Percentiles rank a stretch among this genome's conserved stretches.
phyloP scores from a whole-genome alignment of 2,888 invertebrate genomes.

The Scaptodrosophila latifasciaeformis region DNA sequence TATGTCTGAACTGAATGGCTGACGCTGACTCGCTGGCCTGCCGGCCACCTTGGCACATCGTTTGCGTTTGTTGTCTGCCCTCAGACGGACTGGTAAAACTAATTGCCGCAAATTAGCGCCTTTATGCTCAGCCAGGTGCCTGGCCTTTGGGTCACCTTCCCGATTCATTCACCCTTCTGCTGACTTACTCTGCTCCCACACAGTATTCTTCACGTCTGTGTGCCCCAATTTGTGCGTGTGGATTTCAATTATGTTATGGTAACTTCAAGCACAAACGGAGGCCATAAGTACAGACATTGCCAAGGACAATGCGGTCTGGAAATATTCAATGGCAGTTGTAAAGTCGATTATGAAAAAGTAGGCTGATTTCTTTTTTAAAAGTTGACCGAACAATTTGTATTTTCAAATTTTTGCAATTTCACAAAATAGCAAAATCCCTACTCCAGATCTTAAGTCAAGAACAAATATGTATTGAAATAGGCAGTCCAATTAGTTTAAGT shows the following conservation, averaged over 20 bases:
- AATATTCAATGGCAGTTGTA: no score
- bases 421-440: no score
- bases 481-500: no score
- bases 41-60: conserved; percentile 23
- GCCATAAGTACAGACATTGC: no score
- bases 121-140: conserved; percentile 42
- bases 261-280: background rate
- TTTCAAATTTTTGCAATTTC: no score
- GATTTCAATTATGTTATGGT: background rate
- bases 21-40: background rate
- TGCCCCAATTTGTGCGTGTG: conserved; percentile 1
- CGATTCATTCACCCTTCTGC: background rate
- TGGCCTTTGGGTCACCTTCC: conserved; percentile 17
- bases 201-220: background rate
- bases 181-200: background rate
- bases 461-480: no score
- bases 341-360: no score
- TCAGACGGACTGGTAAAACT: conserved; percentile 32
- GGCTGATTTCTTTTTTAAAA: no score
- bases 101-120: conserved; percentile 67
- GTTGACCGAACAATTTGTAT: no score
- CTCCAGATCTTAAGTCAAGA: no score
- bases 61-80: conserved; percentile 20
- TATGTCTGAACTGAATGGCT: conserved; percentile 13
- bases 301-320: no score